Evolutionary conservation across 2,888 invertebrate species (phyloP).

Genomic region (Thereva unica): DNA sequence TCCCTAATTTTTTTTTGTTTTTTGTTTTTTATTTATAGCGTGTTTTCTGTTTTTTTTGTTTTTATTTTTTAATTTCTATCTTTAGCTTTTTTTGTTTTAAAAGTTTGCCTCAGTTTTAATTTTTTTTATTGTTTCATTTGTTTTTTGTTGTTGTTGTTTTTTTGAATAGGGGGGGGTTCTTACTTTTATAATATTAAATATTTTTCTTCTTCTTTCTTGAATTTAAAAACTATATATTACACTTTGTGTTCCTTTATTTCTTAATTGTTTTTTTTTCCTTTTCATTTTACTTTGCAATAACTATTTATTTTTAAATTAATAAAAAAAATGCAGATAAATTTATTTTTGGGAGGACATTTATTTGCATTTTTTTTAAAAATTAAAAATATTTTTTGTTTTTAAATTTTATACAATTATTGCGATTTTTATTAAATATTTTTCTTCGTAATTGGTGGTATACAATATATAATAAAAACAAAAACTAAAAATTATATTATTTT

Average conservation of each 20-base stretch:
- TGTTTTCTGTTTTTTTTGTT: conserved; percentile 1
- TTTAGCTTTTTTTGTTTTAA: conserved; percentile 19
- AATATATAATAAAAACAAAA: conserved; percentile 7
- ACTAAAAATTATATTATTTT: conserved; percentile 2
- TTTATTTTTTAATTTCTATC: conserved; percentile 23
- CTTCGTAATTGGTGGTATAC: conserved; percentile 19
- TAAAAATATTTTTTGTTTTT: conserved; percentile 43
- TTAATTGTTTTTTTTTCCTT: conserved; percentile 4
- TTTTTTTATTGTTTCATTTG: conserved; percentile 26
- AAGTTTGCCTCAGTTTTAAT: conserved; percentile 30
- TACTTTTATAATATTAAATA: conserved; percentile 2
- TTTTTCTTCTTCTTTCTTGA: neutral
- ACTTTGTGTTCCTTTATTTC: conserved; percentile 16
- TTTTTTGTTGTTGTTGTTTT: conserved; percentile 7
- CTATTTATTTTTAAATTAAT: conserved; percentile 12
- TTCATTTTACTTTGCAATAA: conserved; percentile 22
- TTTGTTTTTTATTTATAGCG: conserved; percentile 8
- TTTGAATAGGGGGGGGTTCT: neutral
- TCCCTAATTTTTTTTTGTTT: conserved; percentile 21
- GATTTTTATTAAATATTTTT: too few species aligned
- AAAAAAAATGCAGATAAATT: neutral
- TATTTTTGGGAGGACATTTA: conserved; percentile 11
- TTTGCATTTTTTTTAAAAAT: conserved; percentile 5
- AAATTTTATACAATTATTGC: neutral
- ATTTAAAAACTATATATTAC: conserved; percentile 30